Evolutionary conservation across 2,797 vertebrate genomes (phyloP), one percentile per base, ranked within the genome.

Genomic region (Remorina albescens): DNA sequence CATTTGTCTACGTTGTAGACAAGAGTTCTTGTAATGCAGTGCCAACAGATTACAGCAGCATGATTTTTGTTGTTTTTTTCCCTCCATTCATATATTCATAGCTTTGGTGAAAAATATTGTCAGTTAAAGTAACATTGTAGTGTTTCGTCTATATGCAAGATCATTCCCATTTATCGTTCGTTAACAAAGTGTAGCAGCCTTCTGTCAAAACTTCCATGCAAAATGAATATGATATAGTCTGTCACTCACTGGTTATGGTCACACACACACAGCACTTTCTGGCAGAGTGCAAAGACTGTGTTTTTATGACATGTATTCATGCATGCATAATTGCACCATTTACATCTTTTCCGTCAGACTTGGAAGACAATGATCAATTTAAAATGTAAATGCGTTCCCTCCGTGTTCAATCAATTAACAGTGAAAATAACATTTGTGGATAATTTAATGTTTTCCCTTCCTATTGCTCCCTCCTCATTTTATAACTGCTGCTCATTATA

Each of bases 291-390:
- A 59, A 41, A 62, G 58, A 71, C 39, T 8, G 56, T 0, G 32
- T 82, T 74, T 84, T 86, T 81, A 41, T 62, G 71, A 74, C 84
- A 81, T 11, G 58, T 74, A 82, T 80, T 84, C 78, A 83, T 81
- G 61, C 77, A 68, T 80, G 74, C 83, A 86, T 90, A 91, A 92
- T 88, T 60, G 26, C 64, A 32, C 47, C 56, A 66, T 89, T 89
- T 82, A 81, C 70, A 67, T 78, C 83, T 74, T 67, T 76, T 79
- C 80, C 12, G 21, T 87, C 80, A 85, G 84, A 90, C 76, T 78
- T 74, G 75, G 53, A 65, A 81, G 83, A 87, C 82, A 85, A 83
- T 86, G 89, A 85, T 89, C 80, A 86, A 89, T 91, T 88, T 88
- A 74, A 89, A 89, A 89, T 89, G 88, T 82, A 86, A 91, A 92